Conservation (phyloP, 2,888 invertebrate genomes). For the Eristalis arbustorum region DNA sequence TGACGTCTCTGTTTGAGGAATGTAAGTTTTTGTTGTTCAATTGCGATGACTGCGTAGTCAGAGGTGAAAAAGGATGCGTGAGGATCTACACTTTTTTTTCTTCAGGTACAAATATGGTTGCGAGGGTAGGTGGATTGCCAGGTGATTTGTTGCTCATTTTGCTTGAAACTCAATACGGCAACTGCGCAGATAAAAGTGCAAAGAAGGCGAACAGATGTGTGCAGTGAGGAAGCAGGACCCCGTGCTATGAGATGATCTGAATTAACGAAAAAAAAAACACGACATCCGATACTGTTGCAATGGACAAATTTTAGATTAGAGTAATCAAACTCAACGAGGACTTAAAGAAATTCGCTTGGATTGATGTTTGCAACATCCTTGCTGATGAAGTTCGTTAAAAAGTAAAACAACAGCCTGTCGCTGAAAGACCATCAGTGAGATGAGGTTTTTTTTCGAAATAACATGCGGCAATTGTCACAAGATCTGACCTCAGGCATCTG, state of each 20-base stretch:
- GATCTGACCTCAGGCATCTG: too few species aligned
- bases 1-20: neutral
- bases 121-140: neutral
- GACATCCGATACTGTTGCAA: neutral
- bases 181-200: constrained; percentile 8
- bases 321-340: neutral
- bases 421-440: too few species aligned
- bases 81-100: neutral
- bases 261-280: neutral
- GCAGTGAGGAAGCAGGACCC: neutral
- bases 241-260: neutral
- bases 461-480: too few species aligned
- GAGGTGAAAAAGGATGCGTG: neutral
- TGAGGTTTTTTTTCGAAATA: too few species aligned
- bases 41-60: neutral
- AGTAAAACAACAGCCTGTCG: too few species aligned
- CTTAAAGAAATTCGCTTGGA: neutral
- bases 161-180: constrained; percentile 37
- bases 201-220: constrained; percentile 17
- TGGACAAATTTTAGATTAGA: neutral
- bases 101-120: constrained; percentile 1
- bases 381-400: too few species aligned
- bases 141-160: constrained; percentile 41
- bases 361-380: neutral
- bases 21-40: neutral